phyloP scores from a whole-genome alignment of 2,113 vertebrate genomes.

The Apus apus region DNA sequence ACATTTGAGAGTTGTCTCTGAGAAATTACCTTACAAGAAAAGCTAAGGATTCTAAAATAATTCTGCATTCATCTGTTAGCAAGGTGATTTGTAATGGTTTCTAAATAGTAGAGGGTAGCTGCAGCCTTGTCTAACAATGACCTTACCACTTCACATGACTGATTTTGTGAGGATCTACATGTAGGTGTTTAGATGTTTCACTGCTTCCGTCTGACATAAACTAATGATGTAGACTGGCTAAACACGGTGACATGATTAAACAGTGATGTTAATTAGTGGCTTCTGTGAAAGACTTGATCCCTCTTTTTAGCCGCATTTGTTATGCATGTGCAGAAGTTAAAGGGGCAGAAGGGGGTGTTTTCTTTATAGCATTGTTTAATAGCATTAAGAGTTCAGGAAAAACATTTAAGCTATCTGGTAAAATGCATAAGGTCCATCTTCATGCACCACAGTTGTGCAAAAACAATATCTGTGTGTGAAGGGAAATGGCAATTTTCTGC shows the following conservation, averaged over 20 bases:
- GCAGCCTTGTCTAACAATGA: conserved; percentile 66
- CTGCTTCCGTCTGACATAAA: conserved; percentile 74
- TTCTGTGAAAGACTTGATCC: conserved; percentile 61
- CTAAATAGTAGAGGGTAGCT: conserved; percentile 58
- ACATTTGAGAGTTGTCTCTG: conserved; percentile 1
- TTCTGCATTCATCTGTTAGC: background rate
- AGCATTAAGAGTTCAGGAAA: conserved; percentile 43
- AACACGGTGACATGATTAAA: conserved; percentile 80
- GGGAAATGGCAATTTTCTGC: conserved; percentile 69
- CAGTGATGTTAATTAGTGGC: conserved; percentile 78
- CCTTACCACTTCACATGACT: conserved; percentile 75
- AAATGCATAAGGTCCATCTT: conserved; percentile 54
- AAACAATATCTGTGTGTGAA: conserved; percentile 66
- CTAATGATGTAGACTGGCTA: conserved; percentile 79
- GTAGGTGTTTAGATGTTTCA: conserved; percentile 75
- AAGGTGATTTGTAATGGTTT: conserved; percentile 61
- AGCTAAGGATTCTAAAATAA: conserved; percentile 26
- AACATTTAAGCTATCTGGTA: conserved; percentile 47
- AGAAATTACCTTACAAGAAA: conserved; percentile 56
- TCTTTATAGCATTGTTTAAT: conserved; percentile 41
- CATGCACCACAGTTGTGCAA: conserved; percentile 52
- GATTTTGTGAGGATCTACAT: conserved; percentile 71
- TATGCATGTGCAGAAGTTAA: conserved; percentile 57
- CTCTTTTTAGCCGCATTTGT: conserved; percentile 60
- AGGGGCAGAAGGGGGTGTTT: conserved; percentile 57